Percentiles rank a stretch among this genome's conserved stretches.
Conservation (phyloP, 2,888 invertebrate genomes). For the Subacronicta megacephala region DNA sequence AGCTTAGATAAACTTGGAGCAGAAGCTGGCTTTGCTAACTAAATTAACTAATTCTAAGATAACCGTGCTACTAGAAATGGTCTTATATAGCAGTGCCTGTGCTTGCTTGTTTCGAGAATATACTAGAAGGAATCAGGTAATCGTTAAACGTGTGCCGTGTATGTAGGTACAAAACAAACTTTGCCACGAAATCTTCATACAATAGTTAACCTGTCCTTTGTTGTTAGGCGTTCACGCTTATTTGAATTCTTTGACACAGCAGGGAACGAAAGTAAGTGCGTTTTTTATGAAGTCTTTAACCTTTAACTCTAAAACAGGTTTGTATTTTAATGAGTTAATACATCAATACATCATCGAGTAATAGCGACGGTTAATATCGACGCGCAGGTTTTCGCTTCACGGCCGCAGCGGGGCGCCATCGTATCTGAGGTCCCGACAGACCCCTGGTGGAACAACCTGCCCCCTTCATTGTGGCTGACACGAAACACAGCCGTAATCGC, state of each 20-base stretch:
- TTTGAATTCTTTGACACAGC: constrained; percentile 78
- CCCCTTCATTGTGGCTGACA: constrained; percentile 71
- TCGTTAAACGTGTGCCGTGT: constrained; percentile 40
- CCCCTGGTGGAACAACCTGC: constrained; percentile 75
- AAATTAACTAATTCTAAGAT: constrained; percentile 52
- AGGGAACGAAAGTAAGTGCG: constrained; percentile 74
- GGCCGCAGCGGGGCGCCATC: constrained; percentile 77
- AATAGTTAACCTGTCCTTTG: constrained; percentile 67
- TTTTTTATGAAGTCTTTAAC: constrained; percentile 85
- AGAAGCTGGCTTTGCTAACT: constrained; percentile 37
- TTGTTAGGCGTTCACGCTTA: constrained; percentile 69
- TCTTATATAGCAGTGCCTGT: constrained; percentile 39
- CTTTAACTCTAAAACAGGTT: constrained; percentile 82
- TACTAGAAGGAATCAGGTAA: constrained; percentile 47
- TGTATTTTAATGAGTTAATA: constrained; percentile 87
- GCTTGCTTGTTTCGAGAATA: constrained; percentile 40
- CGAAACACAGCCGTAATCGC: constrained; percentile 68
- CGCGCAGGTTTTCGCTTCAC: constrained; percentile 78
- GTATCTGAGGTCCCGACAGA: constrained; percentile 75
- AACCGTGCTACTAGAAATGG: constrained; percentile 38
- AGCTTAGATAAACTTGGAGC: constrained; percentile 41
- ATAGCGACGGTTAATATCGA: constrained; percentile 75
- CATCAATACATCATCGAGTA: constrained; percentile 83
- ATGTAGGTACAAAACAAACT: constrained; percentile 58
- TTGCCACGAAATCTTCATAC: constrained; percentile 58